phyloP scores from a whole-genome alignment of 2,888 invertebrate species.

The Busseola fusca region DNA sequence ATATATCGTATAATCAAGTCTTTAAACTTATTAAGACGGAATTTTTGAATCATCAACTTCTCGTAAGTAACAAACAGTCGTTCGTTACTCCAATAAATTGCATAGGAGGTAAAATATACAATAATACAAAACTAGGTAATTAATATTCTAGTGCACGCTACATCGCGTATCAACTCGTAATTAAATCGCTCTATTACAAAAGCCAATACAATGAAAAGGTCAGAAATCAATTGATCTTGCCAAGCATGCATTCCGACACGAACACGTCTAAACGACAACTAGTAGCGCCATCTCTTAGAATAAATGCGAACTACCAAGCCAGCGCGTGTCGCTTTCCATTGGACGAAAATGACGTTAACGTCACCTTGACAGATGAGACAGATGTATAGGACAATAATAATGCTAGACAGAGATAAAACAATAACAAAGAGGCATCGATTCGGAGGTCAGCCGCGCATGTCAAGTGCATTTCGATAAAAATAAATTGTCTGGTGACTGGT shows the following conservation, averaged over 20 bases:
- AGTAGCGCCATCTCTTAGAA: conserved; percentile 80
- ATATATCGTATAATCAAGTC: no score
- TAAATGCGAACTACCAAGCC: conserved; percentile 68
- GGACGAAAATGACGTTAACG: conserved; percentile 70
- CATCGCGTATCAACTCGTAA: conserved; percentile 46
- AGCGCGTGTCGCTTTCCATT: conserved; percentile 66
- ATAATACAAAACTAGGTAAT: conserved; percentile 27
- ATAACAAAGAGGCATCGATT: conserved; percentile 87
- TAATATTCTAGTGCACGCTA: conserved; percentile 43
- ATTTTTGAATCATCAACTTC: not conserved
- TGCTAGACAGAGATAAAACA: conserved; percentile 77
- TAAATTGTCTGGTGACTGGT: conserved; percentile 65
- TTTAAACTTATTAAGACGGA: not conserved
- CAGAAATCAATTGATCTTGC: conserved; percentile 56
- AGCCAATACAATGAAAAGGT: conserved; percentile 57
- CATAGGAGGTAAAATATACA: conserved; percentile 12
- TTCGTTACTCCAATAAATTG: not conserved
- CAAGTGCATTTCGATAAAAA: conserved; percentile 80
- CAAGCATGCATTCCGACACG: conserved; percentile 44
- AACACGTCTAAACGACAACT: conserved; percentile 44
- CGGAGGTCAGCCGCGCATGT: conserved; percentile 85
- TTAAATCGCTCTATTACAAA: conserved; percentile 49
- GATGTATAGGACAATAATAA: conserved; percentile 23
- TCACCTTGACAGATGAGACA: conserved; percentile 70
- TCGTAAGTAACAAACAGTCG: not conserved